These are phyloP conservation scores for Rhopalosiphum maidis DNA, from an alignment of 1,140 invertebrate genomes.

Conservation along the genomic window DNA sequence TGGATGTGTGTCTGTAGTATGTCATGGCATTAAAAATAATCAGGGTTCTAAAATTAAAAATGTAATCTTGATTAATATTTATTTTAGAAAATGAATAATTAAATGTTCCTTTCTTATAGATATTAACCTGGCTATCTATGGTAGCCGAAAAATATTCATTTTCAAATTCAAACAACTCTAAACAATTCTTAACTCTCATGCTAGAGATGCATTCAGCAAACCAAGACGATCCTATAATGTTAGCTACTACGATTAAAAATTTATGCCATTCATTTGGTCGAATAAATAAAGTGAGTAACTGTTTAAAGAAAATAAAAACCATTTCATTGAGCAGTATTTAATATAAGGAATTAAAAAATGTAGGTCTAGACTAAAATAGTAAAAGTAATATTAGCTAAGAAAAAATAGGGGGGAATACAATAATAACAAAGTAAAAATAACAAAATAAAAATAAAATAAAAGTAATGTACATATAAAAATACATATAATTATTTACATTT, in stretches of 20 bases:
- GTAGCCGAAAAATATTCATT: constrained; percentile 27
- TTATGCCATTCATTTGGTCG: constrained; percentile 34
- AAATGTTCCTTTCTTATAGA: neutral
- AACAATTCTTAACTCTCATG: constrained; percentile 22
- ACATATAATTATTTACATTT: too few species aligned
- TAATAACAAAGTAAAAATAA: too few species aligned
- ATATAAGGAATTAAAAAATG: too few species aligned
- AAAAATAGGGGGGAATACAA: too few species aligned
- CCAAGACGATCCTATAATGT: constrained; percentile 47
- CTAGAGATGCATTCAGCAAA: constrained; percentile 9
- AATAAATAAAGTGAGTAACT: constrained; percentile 31
- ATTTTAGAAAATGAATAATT: neutral
- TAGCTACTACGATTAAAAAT: neutral
- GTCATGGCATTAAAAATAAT: neutral
- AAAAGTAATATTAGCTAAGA: too few species aligned
- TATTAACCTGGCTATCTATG: constrained; percentile 27
- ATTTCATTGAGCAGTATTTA: too few species aligned
- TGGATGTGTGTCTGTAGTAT: constrained; percentile 23
- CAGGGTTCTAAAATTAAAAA: constrained; percentile 16
- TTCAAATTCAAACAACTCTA: constrained; percentile 35
- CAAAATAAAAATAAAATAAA: too few species aligned
- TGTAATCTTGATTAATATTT: neutral
- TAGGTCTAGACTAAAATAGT: too few species aligned
- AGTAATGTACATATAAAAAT: too few species aligned
- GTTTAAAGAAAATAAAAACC: neutral